A percentile compares a stretch with the other conserved stretches of the same genome.
These are phyloP conservation scores for Sminthurides aquaticus DNA, from an alignment of 2,888 invertebrate species.

Conservation along the genomic window DNA sequence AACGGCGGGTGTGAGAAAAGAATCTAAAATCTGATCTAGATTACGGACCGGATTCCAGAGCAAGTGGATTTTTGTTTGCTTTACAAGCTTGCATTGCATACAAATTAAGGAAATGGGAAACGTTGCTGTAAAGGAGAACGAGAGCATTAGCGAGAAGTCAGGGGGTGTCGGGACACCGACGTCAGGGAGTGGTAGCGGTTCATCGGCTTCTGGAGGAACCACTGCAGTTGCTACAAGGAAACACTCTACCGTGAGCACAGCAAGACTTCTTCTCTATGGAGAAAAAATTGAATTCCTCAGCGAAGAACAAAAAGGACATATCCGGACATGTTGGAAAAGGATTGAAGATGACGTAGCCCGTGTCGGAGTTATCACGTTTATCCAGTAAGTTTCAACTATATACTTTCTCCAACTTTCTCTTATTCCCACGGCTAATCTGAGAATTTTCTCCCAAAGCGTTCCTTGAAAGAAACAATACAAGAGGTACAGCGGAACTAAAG, in stretches of 20 bases:
- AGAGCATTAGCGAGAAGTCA: background rate
- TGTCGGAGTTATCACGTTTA: constrained; percentile 50
- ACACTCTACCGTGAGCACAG: constrained; percentile 41
- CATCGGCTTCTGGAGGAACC: background rate
- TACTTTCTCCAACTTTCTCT: background rate
- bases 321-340: constrained; percentile 48
- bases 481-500: too few relatives aligned
- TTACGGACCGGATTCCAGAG: too few relatives aligned
- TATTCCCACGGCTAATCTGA: too few relatives aligned
- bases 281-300: constrained; percentile 38
- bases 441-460: too few relatives aligned
- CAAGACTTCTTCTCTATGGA: constrained; percentile 36
- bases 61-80: too few relatives aligned
- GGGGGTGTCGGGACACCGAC: background rate
- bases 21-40: too few relatives aligned
- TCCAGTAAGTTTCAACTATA: constrained; percentile 46
- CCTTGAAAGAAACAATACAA: too few relatives aligned
- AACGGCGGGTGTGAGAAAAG: background rate
- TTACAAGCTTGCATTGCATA: background rate
- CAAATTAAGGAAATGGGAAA: constrained; percentile 32
- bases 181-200: background rate
- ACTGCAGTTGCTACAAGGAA: constrained; percentile 30
- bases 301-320: constrained; percentile 46
- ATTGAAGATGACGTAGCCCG: constrained; percentile 48
- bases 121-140: constrained; percentile 34